Base-by-base conservation (phyloP, 1,140 invertebrate species). In the Drosophila aff. region DNA sequence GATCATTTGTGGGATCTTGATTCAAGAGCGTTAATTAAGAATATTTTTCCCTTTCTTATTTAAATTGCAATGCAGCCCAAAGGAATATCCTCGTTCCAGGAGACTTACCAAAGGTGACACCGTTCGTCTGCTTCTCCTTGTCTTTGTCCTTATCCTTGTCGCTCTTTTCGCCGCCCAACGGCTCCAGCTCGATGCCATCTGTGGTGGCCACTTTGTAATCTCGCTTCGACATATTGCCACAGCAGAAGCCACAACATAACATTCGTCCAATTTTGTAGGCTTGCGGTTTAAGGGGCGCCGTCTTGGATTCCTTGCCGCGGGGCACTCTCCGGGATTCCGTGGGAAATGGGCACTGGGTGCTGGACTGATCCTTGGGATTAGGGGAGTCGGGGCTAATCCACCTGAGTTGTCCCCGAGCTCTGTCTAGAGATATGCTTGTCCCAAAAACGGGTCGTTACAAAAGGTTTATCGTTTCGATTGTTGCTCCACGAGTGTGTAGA, bases 241-340 rank as follows among this genome's bases (percentile, higher is more conserved):
- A 92, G 58, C 91, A 92, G 76, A 92, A 92, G 74, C 92, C 92
- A 83, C 92, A 92, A 91, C 92, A 92, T 92, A 92, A 92, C 92
- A 92, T 92, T 91, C 86, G 90, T 61, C 83, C 87, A 80, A 92
- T 92, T 85, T 84, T 87, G 53, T 82, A 90, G 64, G 86, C 79
- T 73, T 90, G 66, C 46, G 84, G 84, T 66, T 90, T 89, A 59
- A 89, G 84, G 53, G 85, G 77, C 77, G 84, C 84, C 84, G 84
- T 89, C 57, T 74, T 89, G 84, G 64, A 75, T 75, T 44, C 16
- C 58, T 44, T 53, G 65, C 49, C 47, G 18, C 61, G 15, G 28
- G 57, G 63, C 55, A 62, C 44, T 73, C 23, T 52, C 18, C 28
- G 65, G 52, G 60, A 28, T 41, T 18, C 8, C 21, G 23, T 26